These are phyloP conservation scores for Lepisosteus osseus DNA, from an alignment of 2,113 vertebrate species.

Conservation along the genomic window DNA sequence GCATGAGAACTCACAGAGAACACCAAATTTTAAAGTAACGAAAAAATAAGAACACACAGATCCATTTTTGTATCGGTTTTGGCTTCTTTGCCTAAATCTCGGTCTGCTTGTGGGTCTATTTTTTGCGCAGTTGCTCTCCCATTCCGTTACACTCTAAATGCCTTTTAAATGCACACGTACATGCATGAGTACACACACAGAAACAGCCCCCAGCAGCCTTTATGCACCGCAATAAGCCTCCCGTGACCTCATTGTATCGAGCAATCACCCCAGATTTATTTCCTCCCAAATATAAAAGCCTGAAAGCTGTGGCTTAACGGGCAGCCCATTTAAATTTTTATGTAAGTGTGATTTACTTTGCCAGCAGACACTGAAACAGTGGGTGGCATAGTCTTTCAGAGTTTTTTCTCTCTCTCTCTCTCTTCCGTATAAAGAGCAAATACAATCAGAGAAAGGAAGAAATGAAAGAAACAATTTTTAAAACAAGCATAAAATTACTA, in stretches of 20 bases:
- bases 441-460: constrained; percentile 10
- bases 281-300: constrained; percentile 20
- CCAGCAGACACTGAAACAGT: constrained; percentile 51
- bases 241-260: constrained; percentile 55
- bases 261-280: constrained; percentile 47
- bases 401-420: constrained; percentile 38
- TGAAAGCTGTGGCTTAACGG: background rate
- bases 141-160: constrained; percentile 34
- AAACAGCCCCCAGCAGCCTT: constrained; percentile 52
- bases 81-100: background rate
- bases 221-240: constrained; percentile 55
- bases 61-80: background rate
- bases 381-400: constrained; percentile 53
- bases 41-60: no score
- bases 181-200: constrained; percentile 41
- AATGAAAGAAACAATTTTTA: background rate
- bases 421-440: constrained; percentile 33
- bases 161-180: constrained; percentile 28
- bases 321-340: constrained; percentile 35
- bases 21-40: no score
- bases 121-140: constrained; percentile 13
- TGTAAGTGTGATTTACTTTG: constrained; percentile 35
- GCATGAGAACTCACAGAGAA: no score
- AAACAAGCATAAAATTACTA: no score
- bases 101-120: constrained; percentile 25